phyloP scores from a whole-genome alignment of 2,888 invertebrate genomes.

The Tachina grossa region DNA sequence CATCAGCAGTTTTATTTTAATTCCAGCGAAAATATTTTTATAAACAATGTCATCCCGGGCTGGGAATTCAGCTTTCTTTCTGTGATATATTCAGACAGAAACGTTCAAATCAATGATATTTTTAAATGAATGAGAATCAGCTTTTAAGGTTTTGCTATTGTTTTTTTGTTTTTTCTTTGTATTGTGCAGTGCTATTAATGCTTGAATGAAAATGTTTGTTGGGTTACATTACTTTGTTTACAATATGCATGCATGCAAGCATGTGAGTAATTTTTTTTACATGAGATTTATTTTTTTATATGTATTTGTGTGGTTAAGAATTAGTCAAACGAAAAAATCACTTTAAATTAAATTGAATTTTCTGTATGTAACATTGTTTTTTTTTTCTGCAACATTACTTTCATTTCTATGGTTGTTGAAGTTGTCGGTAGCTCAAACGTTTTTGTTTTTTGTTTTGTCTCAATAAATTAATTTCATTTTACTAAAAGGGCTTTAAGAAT shows the following conservation, averaged over 20 bases:
- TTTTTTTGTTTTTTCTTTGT: no score
- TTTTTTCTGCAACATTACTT: slow-evolving; percentile 9
- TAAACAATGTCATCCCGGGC: no score
- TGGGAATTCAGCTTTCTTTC: no score
- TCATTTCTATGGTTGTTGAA: slow-evolving; percentile 22
- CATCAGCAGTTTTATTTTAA: no score
- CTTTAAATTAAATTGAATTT: slow-evolving; percentile 69
- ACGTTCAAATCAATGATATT: no score
- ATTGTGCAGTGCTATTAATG: no score
- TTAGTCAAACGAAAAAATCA: slow-evolving; percentile 71
- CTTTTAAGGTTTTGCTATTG: no score
- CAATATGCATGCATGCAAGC: background rate
- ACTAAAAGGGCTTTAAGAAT: slow-evolving; percentile 37
- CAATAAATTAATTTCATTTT: slow-evolving; percentile 24
- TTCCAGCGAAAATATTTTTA: no score
- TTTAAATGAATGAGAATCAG: no score
- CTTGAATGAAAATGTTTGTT: background rate
- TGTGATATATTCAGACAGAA: no score
- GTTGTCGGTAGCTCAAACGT: background rate
- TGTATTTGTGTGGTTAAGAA: slow-evolving; percentile 64
- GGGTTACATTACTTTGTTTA: slow-evolving; percentile 1
- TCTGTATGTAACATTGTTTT: slow-evolving; percentile 56
- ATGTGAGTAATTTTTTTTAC: background rate
- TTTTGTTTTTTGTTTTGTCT: background rate
- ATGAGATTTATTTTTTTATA: background rate